Base-by-base conservation (phyloP, 1,140 invertebrate genomes). In the Drosophila truncata region DNA sequence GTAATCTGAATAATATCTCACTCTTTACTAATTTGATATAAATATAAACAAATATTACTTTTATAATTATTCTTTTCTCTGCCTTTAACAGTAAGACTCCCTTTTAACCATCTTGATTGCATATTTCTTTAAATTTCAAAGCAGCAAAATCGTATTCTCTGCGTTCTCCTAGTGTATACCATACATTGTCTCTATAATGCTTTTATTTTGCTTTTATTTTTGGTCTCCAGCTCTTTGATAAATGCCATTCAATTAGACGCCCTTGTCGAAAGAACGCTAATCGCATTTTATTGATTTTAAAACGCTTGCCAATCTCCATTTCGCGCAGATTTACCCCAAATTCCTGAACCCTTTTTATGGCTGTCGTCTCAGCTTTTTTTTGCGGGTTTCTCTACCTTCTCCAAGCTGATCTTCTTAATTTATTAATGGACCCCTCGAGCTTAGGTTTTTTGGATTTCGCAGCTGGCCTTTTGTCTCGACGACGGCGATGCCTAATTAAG, bases 341-440 rank as follows among this genome's bases (percentile, higher is more conserved):
- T 87, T 78, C 55, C 52, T 50, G 37, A 69, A 55, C 49, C 75
- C 74, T 70, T 82, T 76, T 80, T 44, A 35, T 65, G 50, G 41
- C 49, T 39, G 29, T 27, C 62, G 31, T 23, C 18, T 54, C 31
- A 4, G 18, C 3, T 10, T 54, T 65, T 65, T 61, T 25, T 33
- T n/a, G n/a, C n/a, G 29, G 63, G 59, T 78, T 65, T 87, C 33
- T 72, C 54, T 41, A 49, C 42, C 64, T 63, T 23, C 72, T 76
- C 76, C 76, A 57, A 49, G 37, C 33, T 80, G 77, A 42, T 73
- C 67, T 18, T 73, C 55, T 75, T 87, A 84, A 87, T 87, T 80
- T 87, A 88, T 87, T 87, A 88, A 88, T 88, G 84, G 80, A 73
- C 77, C 83, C 65, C 80, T 69, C 86, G 79, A 62, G 78, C 63